These are phyloP conservation scores for Saguinus midas DNA, from an alignment of 2,113 vertebrate genomes.

Conservation along the genomic window DNA sequence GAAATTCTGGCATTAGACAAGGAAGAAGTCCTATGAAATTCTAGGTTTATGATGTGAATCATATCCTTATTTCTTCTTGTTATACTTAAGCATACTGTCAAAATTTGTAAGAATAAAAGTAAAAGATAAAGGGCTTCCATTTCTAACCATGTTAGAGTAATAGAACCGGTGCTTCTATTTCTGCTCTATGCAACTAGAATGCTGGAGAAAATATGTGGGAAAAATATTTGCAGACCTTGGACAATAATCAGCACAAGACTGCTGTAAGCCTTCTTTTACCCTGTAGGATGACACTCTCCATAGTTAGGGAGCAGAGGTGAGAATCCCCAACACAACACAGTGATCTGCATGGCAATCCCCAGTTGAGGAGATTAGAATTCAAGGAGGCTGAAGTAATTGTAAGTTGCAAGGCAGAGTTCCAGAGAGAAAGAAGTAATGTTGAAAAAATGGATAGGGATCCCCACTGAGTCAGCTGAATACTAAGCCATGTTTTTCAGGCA, in stretches of 20 bases:
- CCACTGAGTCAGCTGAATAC: neutral
- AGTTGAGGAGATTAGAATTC: neutral
- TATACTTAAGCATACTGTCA: neutral
- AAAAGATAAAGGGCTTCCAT: neutral
- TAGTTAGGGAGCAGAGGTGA: neutral
- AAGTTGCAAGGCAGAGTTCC: neutral
- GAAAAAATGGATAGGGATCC: neutral
- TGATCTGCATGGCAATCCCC: no score
- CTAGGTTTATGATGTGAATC: neutral
- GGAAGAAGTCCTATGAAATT: neutral
- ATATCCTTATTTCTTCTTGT: neutral
- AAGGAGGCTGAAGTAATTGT: neutral
- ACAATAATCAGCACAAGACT: neutral
- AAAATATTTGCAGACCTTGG: neutral
- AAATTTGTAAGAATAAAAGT: neutral
- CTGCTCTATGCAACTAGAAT: neutral
- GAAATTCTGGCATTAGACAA: neutral
- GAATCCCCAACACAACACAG: neutral
- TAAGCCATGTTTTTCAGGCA: neutral
- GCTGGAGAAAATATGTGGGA: neutral
- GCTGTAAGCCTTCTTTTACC: neutral
- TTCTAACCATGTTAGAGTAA: neutral
- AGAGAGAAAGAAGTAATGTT: neutral
- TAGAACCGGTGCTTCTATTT: neutral
- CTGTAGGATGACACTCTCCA: neutral